Evolutionary conservation across 2,797 vertebrate species (phyloP).

Genomic region (Oreochromis mossambicus): DNA sequence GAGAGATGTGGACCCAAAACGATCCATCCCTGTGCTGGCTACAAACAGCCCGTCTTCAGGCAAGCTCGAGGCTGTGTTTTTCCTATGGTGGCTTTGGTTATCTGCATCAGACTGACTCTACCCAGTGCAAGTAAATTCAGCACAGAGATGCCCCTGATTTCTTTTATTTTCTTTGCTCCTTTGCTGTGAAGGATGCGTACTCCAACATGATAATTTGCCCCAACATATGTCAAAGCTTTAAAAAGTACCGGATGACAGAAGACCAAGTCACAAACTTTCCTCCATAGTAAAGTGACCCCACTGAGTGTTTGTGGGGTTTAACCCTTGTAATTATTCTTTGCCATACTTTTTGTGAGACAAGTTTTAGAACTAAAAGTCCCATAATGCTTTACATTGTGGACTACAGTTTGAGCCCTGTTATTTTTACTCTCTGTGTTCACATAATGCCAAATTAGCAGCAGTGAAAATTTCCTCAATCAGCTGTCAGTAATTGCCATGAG

Average conservation of each 20-base stretch:
- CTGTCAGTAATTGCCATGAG: background rate
- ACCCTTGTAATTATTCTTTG: background rate
- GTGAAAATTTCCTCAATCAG: background rate
- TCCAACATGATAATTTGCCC: background rate
- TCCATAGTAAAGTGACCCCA: background rate
- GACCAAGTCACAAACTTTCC: background rate
- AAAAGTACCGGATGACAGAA: background rate
- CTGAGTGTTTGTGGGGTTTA: background rate
- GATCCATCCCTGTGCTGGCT: conserved; percentile 67
- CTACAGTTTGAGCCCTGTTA: background rate
- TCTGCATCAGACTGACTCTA: background rate
- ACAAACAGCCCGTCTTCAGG: conserved; percentile 69
- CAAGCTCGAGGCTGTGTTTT: conserved; percentile 7
- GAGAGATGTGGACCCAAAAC: conserved; percentile 56
- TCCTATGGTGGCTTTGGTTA: background rate
- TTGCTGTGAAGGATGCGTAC: background rate
- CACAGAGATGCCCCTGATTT: background rate
- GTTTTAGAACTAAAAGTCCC: background rate
- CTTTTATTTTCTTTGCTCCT: accelerated
- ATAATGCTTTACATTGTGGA: background rate
- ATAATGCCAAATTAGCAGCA: background rate
- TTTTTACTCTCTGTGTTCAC: background rate
- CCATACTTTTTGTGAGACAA: accelerated
- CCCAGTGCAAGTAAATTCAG: background rate
- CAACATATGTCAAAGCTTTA: background rate